Conservation (phyloP, 2,888 invertebrate genomes). For the Atherix ibis region DNA sequence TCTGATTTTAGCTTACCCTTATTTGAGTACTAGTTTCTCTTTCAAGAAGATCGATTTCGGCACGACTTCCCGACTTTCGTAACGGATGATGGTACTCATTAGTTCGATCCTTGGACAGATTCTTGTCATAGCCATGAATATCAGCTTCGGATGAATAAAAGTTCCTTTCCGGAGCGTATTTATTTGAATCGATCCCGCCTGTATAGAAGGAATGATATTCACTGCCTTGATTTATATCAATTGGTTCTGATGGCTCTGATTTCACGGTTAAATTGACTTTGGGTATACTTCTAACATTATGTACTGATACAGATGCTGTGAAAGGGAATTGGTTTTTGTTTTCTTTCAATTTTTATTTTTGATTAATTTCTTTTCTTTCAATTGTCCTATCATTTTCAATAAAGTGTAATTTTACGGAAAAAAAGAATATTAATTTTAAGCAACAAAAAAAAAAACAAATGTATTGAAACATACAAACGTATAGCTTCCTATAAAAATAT, state of each 20-base stretch:
- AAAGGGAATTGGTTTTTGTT: too few relatives aligned
- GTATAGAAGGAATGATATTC: conserved; percentile 27
- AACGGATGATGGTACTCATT: conserved; percentile 20
- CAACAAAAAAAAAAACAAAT: too few relatives aligned
- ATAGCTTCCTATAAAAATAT: too few relatives aligned
- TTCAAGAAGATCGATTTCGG: conserved; percentile 31
- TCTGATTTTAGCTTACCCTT: conserved; percentile 10
- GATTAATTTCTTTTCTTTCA: too few relatives aligned
- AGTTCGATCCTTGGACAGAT: not conserved
- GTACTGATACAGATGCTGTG: conserved; percentile 56
- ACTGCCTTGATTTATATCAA: conserved; percentile 17
- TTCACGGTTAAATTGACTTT: conserved; percentile 30
- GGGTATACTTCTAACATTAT: conserved; percentile 30
- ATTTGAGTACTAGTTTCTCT: conserved; percentile 31
- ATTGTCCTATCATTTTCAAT: too few relatives aligned
- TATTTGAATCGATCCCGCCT: conserved; percentile 23
- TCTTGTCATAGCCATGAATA: conserved; percentile 12
- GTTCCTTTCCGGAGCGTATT: conserved; percentile 5
- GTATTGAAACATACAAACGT: too few relatives aligned
- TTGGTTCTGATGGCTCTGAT: conserved; percentile 28
- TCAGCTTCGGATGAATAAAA: conserved; percentile 7
- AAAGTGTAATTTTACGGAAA: too few relatives aligned
- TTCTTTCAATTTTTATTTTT: too few relatives aligned
- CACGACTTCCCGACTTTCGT: conserved; percentile 27
- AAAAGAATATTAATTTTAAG: too few relatives aligned